phyloP scores from a whole-genome alignment of 2,797 vertebrate species.

The Eulemur mongoz region DNA sequence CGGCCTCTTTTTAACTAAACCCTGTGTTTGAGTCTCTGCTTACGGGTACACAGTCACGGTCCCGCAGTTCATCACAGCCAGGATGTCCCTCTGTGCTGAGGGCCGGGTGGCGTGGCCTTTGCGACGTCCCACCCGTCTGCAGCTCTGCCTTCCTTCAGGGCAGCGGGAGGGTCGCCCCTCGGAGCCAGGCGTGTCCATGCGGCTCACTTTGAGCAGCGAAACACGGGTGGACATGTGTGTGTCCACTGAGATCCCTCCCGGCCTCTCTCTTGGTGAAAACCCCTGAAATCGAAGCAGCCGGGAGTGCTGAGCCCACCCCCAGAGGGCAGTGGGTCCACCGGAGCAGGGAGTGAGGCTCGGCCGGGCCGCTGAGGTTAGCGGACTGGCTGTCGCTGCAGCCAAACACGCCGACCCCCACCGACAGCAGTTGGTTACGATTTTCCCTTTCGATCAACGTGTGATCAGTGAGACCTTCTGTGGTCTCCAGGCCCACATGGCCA shows the following conservation, averaged over 20 bases:
- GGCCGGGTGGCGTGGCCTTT: not conserved
- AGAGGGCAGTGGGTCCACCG: rapidly evolving
- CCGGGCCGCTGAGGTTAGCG: rapidly evolving
- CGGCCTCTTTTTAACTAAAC: rapidly evolving
- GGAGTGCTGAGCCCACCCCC: not conserved
- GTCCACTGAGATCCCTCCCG: rapidly evolving
- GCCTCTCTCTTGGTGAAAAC: not conserved
- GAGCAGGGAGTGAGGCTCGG: rapidly evolving
- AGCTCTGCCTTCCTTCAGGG: not conserved
- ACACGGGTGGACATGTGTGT: rapidly evolving
- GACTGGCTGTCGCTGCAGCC: too few relatives aligned
- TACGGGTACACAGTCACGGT: rapidly evolving
- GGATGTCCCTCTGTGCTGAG: not conserved
- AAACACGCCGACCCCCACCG: not conserved
- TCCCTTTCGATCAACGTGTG: rapidly evolving
- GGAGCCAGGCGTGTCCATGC: rapidly evolving
- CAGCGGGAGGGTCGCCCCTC: not conserved
- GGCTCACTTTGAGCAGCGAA: not conserved
- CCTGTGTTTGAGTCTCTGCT: not conserved
- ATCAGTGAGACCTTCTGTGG: rapidly evolving
- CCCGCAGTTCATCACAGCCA: rapidly evolving
- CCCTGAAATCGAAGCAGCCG: not conserved
- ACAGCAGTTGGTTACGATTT: rapidly evolving
- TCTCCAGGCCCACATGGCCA: not conserved
- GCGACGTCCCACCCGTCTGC: rapidly evolving